Base-by-base conservation (phyloP, 2,888 invertebrate genomes). In the Lycophotia porphyrea region DNA sequence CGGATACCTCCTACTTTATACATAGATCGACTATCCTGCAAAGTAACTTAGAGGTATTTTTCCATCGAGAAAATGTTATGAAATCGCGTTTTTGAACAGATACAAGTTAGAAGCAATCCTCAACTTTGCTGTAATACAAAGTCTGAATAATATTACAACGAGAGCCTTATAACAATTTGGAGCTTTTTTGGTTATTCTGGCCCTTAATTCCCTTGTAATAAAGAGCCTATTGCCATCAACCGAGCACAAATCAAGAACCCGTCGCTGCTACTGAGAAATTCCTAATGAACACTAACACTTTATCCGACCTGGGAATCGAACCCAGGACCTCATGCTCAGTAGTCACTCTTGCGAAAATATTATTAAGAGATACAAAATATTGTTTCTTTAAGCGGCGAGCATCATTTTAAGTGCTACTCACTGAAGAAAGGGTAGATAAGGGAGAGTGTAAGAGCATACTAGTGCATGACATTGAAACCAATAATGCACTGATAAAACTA, bases 401-500 rank as follows among this genome's bases (percentile, higher is more conserved):
- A 52, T 11, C 21, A 34, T 21, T 27, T 27, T 34, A 31, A 52
- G 52, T 39, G 49, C 21, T 13, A 24, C 15, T 27, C 4, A 60
- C 34, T n/a, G 9, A 21, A 61, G 9, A 63, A 36, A 11, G n/a
- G 18, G 18, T 27, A 21, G 34, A 42, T 74, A 42, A 27, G 7
- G 2, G 47, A 8, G 21, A 74, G 31, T 52, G 27, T 21, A 47
- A 31, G 15, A 34, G 42, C 1, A 34, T 36, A 34, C 1, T 18
- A 44, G 15, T 4, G 34, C 44, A 18, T 47, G 27, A 24, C 36
- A 36, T 60, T 24, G 36, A n/a, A 44, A 64, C 4, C 36, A 49
- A 49, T 49, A 36, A n/a, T 52, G n/a, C 11, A 49, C 49, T 67
- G 47, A 67, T 67, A 67, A 9, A 49, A 66, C 66, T 34, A 34